Base-by-base conservation (phyloP, 2,888 invertebrate genomes). In the Cataglyphis cursor region DNA sequence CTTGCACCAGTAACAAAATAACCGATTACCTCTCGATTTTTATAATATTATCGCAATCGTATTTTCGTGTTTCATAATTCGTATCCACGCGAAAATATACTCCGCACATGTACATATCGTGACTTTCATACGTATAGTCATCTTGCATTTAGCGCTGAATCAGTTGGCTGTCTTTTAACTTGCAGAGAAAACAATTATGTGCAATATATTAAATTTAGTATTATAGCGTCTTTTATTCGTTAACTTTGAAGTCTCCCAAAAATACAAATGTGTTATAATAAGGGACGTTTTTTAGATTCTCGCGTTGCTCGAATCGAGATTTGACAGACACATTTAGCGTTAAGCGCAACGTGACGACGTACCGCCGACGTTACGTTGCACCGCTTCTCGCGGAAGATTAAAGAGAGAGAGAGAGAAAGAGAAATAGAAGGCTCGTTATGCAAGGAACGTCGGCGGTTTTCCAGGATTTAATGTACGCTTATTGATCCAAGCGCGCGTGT, bases 1-100 rank as follows among this genome's bases (percentile, higher is more conserved):
- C 74, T 74, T 81, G 81, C 64, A 68, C 73, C 74, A 86, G 89
- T 90, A 66, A 85, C 87, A 90, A 89, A 90, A 93, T 90, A 91
- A 92, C 92, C 90, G 84, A 84, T 85, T 90, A 83, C 31, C 44
- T 21, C 41, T 28, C 54, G 5, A 68, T 44, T 44, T 31, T 44
- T 44, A 10, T 44, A 38, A 66, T 38, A n/a, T 38, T 54, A 12
- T 48, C 68, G 41, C n/a, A 15, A 54, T 65, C n/a, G 12, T 59
- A 80, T 59, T 72, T 72, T 44, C 18, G 48, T 18, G 15, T 68
- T 70, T 78, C 35, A 24, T 62, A 76, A 41, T 81, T 68, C 51
- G n/a, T 48, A 51, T 80, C 44, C 28, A 82, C 66, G 75, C 44
- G 51, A 51, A 64, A 48, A 18, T n/a, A 15, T 44, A 78, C 78